Percentiles rank a stretch among this genome's conserved stretches.
phyloP scores from a whole-genome alignment of 92 coral and sea anemone genomes.

The Phenganax stokvisi region DNA sequence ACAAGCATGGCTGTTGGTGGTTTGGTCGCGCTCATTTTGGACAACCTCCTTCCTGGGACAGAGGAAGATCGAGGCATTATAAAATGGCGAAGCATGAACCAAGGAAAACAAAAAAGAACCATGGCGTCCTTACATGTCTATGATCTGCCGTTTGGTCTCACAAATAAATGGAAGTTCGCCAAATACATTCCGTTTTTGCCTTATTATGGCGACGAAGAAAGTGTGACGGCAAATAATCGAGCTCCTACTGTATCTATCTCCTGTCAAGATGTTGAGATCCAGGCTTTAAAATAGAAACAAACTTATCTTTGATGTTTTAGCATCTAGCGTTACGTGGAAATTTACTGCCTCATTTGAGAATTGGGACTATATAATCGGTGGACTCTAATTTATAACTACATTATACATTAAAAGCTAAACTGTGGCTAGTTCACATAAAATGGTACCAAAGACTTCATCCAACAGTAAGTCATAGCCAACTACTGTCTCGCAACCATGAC shows the following conservation, averaged over 20 bases:
- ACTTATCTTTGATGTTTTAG: neutral
- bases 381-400: too few relatives aligned
- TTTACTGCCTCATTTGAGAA: too few relatives aligned
- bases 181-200: conserved; percentile 38
- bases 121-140: conserved; percentile 29
- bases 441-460: too few relatives aligned
- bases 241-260: neutral
- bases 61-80: conserved; percentile 78
- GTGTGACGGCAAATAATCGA: neutral
- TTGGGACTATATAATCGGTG: too few relatives aligned
- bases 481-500: too few relatives aligned
- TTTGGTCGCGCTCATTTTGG: conserved; percentile 64
- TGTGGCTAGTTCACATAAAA: too few relatives aligned
- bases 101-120: conserved; percentile 37
- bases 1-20: conserved; percentile 97
- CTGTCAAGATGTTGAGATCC: neutral
- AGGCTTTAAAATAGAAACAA: neutral
- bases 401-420: too few relatives aligned
- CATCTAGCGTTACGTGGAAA: too few relatives aligned
- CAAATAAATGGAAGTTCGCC: conserved; percentile 19
- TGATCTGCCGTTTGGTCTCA: conserved; percentile 29
- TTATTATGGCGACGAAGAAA: conserved; percentile 12
- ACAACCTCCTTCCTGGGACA: conserved; percentile 93
- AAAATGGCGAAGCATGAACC: conserved; percentile 58
- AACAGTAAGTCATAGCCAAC: too few relatives aligned